Evolutionary conservation across 1,140 invertebrate genomes (phyloP).

Genomic region (Amphibalanus amphitrite): DNA sequence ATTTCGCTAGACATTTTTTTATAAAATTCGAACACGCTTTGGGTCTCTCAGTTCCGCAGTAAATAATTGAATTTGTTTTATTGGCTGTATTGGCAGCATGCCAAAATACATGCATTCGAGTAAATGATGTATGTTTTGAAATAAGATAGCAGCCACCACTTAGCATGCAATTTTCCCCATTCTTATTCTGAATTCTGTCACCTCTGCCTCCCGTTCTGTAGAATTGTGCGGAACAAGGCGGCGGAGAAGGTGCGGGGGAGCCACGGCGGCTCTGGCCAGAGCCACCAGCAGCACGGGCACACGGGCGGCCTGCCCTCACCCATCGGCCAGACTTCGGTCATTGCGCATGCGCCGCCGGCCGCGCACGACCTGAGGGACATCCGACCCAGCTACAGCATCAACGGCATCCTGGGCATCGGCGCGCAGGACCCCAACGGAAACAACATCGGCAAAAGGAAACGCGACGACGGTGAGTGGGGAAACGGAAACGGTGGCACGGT

Average conservation of each 20-base stretch:
- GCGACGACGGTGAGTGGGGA: not conserved
- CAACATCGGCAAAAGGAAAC: not conserved
- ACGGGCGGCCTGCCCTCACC: not conserved
- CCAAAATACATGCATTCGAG: not conserved
- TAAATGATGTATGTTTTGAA: not conserved
- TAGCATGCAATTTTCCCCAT: not conserved
- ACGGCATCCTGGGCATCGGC: not conserved
- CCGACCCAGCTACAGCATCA: not conserved
- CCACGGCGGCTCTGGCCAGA: not conserved
- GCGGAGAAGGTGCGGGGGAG: not conserved
- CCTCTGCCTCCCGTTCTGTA: not conserved
- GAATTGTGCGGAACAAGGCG: not conserved
- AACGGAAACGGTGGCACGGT: too few relatives aligned
- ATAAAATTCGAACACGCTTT: too few relatives aligned
- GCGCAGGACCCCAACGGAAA: not conserved
- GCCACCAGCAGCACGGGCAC: not conserved
- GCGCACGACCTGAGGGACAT: not conserved
- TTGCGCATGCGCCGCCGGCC: not conserved
- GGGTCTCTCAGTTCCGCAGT: not conserved
- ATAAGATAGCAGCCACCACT: not conserved
- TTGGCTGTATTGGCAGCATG: not conserved
- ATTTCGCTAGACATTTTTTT: too few relatives aligned
- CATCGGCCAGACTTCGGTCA: too few relatives aligned
- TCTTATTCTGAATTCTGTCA: not conserved
- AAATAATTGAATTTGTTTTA: not conserved